Evolutionary conservation across 2,888 invertebrate genomes (phyloP), one percentile per base, ranked within the genome.

Genomic region (Plagodis pulveraria): DNA sequence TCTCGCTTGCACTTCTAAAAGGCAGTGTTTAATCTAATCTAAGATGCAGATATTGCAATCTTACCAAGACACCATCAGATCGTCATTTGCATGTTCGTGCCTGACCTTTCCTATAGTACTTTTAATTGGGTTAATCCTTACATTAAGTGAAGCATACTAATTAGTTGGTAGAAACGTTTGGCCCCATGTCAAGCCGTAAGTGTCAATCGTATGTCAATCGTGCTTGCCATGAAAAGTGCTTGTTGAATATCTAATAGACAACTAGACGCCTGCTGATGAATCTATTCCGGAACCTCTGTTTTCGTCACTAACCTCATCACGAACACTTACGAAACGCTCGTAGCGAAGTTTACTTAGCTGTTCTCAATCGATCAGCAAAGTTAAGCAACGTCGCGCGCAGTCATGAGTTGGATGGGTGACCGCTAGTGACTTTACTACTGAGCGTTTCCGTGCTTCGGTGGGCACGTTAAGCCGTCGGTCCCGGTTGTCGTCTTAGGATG

Each of bases 161-260:
- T 66, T 67, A 58, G 49, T 57, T 59, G 61, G 65, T 61, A 65
- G 65, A 69, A 69, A 69, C 61, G 62, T 34, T 67, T 69, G 69
- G 69, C 67, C 64, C 59, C 51, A 56, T 62, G 67, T 69, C 69
- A 69, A 69, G 62, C 57, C 59, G 65, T 67, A 62, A 64, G 62
- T 61, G 60, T 66, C 63, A 62, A 57, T 62, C 61, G 61, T 63
- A 62, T 47, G 59, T 60, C 41, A 42, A 45, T 49, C 69, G 67
- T 67, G 69, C 52, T 58, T 57, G 67, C 50, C 63, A 67, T 69
- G 61, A 56, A 36, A 64, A 66, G 49, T 22, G 50, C 61, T 63
- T 59, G 56, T 57, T 67, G 57, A 57, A 63, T 66, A 56, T 62
- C 59, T 61, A 62, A 34, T 50, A 53, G 58, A 65, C 65, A 62